Percentiles rank a stretch among this genome's conserved stretches.
These are phyloP conservation scores for Atrina japonica DNA, from an alignment of 2,888 invertebrate genomes.

Conservation along the genomic window DNA sequence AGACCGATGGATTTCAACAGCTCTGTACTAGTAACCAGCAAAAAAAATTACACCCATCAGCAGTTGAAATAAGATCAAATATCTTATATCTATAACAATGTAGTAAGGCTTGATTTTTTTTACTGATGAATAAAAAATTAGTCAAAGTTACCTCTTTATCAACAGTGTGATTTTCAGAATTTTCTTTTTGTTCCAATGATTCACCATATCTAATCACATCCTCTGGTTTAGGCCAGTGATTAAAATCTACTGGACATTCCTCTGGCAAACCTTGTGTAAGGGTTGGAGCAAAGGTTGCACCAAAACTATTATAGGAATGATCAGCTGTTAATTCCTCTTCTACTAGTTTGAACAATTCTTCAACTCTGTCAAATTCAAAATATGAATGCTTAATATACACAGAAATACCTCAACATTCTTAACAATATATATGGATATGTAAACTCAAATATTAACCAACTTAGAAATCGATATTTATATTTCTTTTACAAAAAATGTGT, in stretches of 20 bases:
- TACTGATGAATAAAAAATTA: not conserved
- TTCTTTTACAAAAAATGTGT: too few species aligned
- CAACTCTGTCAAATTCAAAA: constrained; percentile 73
- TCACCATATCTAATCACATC: constrained; percentile 4
- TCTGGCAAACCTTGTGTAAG: too few species aligned
- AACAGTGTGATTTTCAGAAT: not conserved
- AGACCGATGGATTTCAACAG: too few species aligned
- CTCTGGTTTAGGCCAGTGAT: constrained; percentile 14
- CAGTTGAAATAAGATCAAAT: not conserved
- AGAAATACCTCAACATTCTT: not conserved
- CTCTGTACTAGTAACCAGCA: too few species aligned
- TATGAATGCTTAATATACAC: not conserved
- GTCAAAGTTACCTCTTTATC: not conserved
- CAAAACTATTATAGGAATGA: constrained; percentile 15
- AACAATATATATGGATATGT: constrained; percentile 1
- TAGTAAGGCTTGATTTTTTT: too few species aligned
- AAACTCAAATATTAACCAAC: too few species aligned
- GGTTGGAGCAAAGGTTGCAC: not conserved
- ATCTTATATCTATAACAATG: not conserved
- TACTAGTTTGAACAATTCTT: constrained; percentile 71
- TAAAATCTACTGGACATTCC: constrained; percentile 5
- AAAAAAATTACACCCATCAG: too few species aligned
- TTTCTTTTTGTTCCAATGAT: constrained; percentile 1
- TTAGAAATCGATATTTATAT: too few species aligned
- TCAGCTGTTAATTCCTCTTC: constrained; percentile 70